A percentile compares a stretch with the other conserved stretches of the same genome.
Evolutionary conservation across 2,797 vertebrate genomes (phyloP).

Genomic region (Enteromius argenteus): DNA sequence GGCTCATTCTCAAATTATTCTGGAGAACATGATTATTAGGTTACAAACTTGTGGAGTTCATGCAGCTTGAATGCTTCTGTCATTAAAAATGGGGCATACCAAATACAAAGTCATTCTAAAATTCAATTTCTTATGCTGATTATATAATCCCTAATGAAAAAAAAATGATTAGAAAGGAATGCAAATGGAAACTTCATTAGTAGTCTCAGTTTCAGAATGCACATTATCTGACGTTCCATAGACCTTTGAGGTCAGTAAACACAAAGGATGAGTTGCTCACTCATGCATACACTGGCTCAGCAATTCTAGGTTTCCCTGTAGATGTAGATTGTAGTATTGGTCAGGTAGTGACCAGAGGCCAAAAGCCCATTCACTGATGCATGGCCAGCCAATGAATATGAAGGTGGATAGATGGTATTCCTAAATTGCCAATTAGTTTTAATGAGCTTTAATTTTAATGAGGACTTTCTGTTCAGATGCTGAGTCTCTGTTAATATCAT

Average conservation of each 20-base stretch:
- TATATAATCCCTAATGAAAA: not conserved
- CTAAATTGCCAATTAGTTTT: slow-evolving; percentile 82
- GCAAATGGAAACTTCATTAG: not conserved
- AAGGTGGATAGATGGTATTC: slow-evolving; percentile 66
- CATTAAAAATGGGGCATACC: not conserved
- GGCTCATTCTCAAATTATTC: not conserved
- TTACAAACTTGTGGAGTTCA: not conserved
- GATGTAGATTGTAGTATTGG: not conserved
- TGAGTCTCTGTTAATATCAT: slow-evolving; percentile 56
- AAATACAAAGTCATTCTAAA: not conserved
- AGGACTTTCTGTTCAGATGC: slow-evolving; percentile 67
- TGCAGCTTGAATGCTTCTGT: not conserved
- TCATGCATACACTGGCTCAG: not conserved
- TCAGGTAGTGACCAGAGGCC: not conserved
- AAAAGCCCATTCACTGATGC: slow-evolving; percentile 46
- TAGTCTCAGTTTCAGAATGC: not conserved
- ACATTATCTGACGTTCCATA: not conserved
- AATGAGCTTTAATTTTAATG: slow-evolving; percentile 84
- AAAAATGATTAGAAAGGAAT: not conserved
- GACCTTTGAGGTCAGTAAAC: not conserved
- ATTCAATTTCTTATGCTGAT: not conserved
- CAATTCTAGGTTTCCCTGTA: not conserved
- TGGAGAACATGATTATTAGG: not conserved
- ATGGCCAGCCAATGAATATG: slow-evolving; percentile 61
- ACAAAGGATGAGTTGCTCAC: not conserved